Base-by-base conservation (phyloP, 2,113 vertebrate genomes). In the Hystrix cristata region DNA sequence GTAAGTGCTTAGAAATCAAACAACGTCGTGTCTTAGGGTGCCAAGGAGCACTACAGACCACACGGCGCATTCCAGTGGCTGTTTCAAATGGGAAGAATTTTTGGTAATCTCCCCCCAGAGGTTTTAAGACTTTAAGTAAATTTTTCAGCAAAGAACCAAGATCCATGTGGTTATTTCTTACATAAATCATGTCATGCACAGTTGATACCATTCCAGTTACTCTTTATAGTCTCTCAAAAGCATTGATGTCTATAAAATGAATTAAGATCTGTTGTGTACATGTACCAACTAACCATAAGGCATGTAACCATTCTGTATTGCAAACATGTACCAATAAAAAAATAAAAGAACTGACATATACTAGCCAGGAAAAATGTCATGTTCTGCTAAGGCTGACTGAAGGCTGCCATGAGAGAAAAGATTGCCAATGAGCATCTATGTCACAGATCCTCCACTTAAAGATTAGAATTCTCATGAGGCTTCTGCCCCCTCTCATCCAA, bases 111-210 rank as follows among this genome's bases (percentile, higher is more conserved):
- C 55, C 1, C 51, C 81, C 60, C 23, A 57, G 51, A 79, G 21
- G 11, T 95, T 97, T 96, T 59, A 79, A 95, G 86, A 62, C 57
- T 71, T 83, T 95, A 97, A 92, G 43, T 71, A 3, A 84, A 92
- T 95, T 94, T 96, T 93, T 97, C 46, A 55, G 59, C 95, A 71
- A 69, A 87, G 38, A 95, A 60, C 19, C 72, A 87, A 80, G 1
- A 87, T 94, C 34, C 15, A 67, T 46, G 43, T 80, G 78, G 48
- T 86, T 81, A 96, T 46, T 76, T 16, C 78, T 76, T 21, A 95
- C 19, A 91, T 48, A 57, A 87, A 83, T 92, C 88, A 21, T 16
- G 84, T 38, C 2, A 64, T 60, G 72, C 55, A 3, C 53, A 95
- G 71, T 25, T 12, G 60, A 91, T 83, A 67, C n/a, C 43, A 78